phyloP scores from a whole-genome alignment of 2,113 vertebrate genomes.

The Pterocles burchelli region DNA sequence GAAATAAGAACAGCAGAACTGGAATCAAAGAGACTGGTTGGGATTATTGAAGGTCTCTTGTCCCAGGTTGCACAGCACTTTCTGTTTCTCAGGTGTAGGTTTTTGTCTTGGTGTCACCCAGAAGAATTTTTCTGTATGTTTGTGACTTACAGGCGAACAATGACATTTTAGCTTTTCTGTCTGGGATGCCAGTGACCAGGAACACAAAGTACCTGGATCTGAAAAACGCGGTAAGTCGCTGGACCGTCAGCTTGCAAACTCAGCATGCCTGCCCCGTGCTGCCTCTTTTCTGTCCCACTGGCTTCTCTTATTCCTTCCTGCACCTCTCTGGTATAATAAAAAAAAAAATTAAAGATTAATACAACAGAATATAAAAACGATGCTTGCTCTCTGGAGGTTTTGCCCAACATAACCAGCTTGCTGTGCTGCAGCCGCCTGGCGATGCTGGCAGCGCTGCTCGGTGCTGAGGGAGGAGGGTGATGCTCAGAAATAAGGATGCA shows the following conservation, averaged over 20 bases:
- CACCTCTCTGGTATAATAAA: background rate
- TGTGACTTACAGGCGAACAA: conserved; percentile 89
- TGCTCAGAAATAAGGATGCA: background rate
- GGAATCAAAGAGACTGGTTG: background rate
- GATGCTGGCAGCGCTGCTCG: background rate
- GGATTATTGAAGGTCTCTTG: background rate
- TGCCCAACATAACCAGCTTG: background rate
- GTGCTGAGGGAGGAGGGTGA: background rate
- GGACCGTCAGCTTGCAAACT: background rate
- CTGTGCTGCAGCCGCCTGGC: background rate
- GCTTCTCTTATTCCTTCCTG: background rate
- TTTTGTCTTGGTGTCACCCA: background rate
- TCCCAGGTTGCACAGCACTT: background rate
- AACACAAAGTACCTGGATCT: conserved; percentile 97
- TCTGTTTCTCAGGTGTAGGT: background rate
- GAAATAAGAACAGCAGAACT: background rate
- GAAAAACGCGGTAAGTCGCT: conserved; percentile 89
- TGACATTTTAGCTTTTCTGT: conserved; percentile 96
- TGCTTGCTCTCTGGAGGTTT: background rate
- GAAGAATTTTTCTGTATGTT: background rate
- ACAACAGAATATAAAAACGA: background rate
- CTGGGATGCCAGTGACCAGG: conserved; percentile 96
- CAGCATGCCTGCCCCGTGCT: rapidly evolving
- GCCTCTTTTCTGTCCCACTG: background rate
- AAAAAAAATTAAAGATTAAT: background rate